These are phyloP conservation scores for Peromyscus attwateri DNA, from an alignment of 2,797 vertebrate genomes.

Conservation along the genomic window DNA sequence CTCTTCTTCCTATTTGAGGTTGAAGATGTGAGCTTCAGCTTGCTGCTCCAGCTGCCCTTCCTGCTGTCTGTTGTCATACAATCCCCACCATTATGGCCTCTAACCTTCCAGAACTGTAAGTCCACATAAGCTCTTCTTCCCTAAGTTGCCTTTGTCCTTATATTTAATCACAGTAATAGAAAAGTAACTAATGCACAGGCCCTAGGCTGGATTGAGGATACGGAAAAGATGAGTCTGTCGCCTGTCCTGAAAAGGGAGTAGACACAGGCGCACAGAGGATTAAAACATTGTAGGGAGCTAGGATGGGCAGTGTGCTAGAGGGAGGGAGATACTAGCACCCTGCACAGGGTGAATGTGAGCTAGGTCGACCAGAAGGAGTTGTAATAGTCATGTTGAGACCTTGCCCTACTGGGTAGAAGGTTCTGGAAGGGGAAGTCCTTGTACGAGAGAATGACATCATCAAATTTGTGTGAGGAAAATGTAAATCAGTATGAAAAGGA, in stretches of 20 bases:
- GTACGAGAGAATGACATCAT: neutral
- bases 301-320: too few species aligned
- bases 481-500: conserved; percentile 18
- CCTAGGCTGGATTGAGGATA: neutral
- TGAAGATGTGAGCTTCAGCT: too few species aligned
- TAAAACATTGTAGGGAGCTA: neutral
- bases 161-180: neutral
- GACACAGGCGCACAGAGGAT: neutral
- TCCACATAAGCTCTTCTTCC: neutral
- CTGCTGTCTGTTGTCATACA: accelerated
- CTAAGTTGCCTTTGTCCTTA: neutral
- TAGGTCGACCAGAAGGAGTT: neutral
- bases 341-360: accelerated
- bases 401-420: neutral
- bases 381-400: accelerated
- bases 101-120: neutral
- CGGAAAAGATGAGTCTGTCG: neutral
- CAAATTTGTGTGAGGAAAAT: neutral
- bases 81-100: accelerated
- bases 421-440: neutral
- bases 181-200: neutral
- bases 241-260: neutral
- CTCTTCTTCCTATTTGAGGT: neutral
- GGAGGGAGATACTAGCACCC: accelerated
- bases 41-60: neutral